Percentiles rank a stretch among this genome's conserved stretches.
Conservation (phyloP, 2,888 invertebrate species). For the Stegophylla sp. region DNA sequence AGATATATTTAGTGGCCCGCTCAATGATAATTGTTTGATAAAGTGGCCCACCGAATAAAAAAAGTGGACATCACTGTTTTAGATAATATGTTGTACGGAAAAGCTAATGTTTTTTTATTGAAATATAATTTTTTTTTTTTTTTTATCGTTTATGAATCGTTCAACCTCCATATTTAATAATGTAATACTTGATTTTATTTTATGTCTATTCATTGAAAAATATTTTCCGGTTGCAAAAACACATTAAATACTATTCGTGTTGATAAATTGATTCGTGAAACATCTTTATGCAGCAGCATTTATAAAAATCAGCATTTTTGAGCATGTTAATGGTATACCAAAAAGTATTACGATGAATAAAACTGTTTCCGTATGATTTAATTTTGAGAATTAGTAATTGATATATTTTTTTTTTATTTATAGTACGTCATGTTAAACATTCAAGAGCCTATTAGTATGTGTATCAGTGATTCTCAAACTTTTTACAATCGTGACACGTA, state of each 20-base stretch:
- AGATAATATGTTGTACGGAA: too few species aligned
- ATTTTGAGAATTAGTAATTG: background rate
- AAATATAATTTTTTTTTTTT: too few species aligned
- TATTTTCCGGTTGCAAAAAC: slow-evolving; percentile 3
- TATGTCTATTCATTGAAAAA: background rate
- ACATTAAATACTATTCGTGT: background rate
- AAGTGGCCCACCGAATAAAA: too few species aligned
- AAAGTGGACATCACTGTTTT: too few species aligned
- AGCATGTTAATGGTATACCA: background rate
- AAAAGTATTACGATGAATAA: background rate
- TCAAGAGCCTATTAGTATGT: too few species aligned
- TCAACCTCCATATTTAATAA: background rate
- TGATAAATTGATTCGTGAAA: background rate
- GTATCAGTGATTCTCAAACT: too few species aligned
- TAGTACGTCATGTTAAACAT: too few species aligned
- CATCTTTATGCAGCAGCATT: background rate
- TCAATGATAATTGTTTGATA: too few species aligned
- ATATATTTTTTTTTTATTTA: background rate
- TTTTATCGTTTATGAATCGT: background rate
- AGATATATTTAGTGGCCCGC: too few species aligned
- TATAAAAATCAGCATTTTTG: slow-evolving; percentile 5
- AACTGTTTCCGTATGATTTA: background rate
- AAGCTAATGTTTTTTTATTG: too few species aligned
- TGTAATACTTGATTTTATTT: background rate
- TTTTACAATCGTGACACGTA: too few species aligned